phyloP scores from a whole-genome alignment of 2,797 vertebrate genomes.

The Peromyscus eremicus region DNA sequence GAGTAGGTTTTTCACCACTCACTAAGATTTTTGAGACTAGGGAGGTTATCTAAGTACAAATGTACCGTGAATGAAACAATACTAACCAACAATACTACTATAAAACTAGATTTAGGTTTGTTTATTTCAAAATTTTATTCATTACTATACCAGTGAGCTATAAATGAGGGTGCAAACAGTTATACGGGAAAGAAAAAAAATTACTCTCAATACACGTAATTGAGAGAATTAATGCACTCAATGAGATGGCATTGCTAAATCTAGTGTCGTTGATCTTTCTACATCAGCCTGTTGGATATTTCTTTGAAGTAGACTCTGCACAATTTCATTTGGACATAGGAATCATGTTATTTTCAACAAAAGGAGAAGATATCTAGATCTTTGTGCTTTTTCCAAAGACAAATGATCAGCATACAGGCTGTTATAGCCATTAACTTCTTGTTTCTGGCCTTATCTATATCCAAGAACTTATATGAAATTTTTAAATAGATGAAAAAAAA shows the following conservation, averaged over 20 bases:
- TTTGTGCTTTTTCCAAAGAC: background rate
- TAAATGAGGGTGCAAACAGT: conserved; percentile 15
- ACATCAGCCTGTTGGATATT: fast-evolving
- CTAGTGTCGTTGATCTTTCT: background rate
- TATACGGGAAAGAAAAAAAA: background rate
- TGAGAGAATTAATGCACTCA: conserved; percentile 6
- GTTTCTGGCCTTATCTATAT: background rate
- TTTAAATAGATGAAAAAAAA: background rate
- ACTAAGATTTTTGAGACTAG: conserved; percentile 40
- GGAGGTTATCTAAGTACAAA: background rate
- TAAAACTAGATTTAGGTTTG: background rate
- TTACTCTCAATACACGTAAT: background rate
- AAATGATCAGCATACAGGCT: background rate
- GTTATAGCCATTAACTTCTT: background rate
- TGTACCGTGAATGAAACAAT: conserved; percentile 10
- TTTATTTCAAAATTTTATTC: background rate
- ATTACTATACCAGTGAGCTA: conserved; percentile 8
- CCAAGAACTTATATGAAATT: background rate
- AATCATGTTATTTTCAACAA: background rate
- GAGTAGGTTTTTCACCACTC: background rate
- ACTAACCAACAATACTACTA: background rate
- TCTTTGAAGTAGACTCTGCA: background rate
- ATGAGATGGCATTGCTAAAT: background rate
- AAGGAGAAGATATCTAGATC: background rate
- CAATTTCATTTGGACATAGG: background rate